Evolutionary conservation across 2,888 invertebrate genomes (phyloP).

Genomic region (Mesoligia furuncula): DNA sequence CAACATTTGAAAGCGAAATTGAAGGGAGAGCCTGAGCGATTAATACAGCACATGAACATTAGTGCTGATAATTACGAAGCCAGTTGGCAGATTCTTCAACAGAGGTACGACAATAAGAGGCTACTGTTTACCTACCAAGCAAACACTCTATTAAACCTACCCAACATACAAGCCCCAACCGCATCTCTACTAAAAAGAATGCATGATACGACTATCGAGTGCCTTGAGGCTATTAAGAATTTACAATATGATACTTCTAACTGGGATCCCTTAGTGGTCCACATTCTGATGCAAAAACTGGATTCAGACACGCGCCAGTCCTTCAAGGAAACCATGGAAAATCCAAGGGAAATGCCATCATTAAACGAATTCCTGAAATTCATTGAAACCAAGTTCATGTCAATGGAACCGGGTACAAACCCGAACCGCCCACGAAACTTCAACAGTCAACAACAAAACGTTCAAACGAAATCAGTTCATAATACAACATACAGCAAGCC

Average conservation of each 20-base stretch:
- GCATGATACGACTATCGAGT: constrained; percentile 1
- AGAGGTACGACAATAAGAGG: too few species aligned
- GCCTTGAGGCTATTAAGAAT: constrained; percentile 1
- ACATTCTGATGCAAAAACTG: neutral
- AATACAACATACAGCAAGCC: constrained; percentile 8
- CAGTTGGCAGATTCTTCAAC: too few species aligned
- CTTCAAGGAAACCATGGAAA: constrained; percentile 1
- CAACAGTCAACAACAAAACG: neutral
- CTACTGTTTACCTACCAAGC: too few species aligned
- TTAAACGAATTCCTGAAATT: constrained; percentile 12
- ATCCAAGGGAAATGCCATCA: constrained; percentile 5
- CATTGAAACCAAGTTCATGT: constrained; percentile 8
- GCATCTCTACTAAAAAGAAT: neutral
- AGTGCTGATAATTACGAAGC: too few species aligned
- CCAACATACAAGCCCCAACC: neutral
- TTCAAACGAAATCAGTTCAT: neutral
- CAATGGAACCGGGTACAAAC: constrained; percentile 5
- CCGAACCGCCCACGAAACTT: constrained; percentile 4
- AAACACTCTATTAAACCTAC: neutral
- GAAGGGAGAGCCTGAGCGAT: too few species aligned
- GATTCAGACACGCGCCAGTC: neutral
- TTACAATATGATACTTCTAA: too few species aligned
- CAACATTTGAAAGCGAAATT: too few species aligned
- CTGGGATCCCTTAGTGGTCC: neutral
- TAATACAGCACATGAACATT: too few species aligned